These are phyloP conservation scores for Myoxocephalus aenaeus DNA, from an alignment of 2,797 vertebrate species.

Conservation along the genomic window DNA sequence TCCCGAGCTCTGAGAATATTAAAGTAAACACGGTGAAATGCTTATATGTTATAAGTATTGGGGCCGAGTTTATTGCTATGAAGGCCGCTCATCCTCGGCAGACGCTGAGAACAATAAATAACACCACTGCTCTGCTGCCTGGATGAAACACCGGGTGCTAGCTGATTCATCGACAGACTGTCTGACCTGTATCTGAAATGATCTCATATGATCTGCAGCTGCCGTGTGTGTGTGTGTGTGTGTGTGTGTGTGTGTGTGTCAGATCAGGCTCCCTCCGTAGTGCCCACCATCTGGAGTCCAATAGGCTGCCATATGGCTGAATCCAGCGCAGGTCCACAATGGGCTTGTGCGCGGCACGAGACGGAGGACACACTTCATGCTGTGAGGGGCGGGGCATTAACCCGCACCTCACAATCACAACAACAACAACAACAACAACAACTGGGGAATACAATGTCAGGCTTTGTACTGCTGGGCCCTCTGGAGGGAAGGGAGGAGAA, in stretches of 20 bases:
- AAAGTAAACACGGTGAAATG: slow-evolving; percentile 11
- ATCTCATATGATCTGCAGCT: slow-evolving; percentile 26
- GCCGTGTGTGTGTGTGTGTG: slow-evolving; percentile 19
- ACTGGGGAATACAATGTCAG: neutral
- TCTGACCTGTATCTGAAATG: neutral
- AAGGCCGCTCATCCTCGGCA: neutral
- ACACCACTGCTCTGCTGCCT: neutral
- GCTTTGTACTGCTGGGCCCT: too few relatives aligned
- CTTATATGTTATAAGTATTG: neutral
- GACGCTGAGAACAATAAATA: slow-evolving; percentile 31
- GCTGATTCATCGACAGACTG: neutral
- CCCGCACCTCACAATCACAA: neutral
- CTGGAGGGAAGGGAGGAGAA: too few relatives aligned
- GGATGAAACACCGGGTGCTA: neutral
- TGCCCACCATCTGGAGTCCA: slow-evolving; percentile 67
- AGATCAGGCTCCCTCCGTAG: slow-evolving; percentile 51
- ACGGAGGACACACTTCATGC: slow-evolving; percentile 14
- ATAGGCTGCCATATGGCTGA: slow-evolving; percentile 61
- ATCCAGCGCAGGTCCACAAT: slow-evolving; percentile 34
- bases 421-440: neutral
- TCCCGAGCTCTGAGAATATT: neutral
- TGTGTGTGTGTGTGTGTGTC: slow-evolving; percentile 21
- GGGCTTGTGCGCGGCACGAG: slow-evolving; percentile 1
- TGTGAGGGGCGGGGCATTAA: slow-evolving; percentile 16
- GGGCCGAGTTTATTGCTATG: slow-evolving; percentile 18